Conservation (phyloP, 2,888 invertebrate species). For the Lasioglossum oenotherae region DNA sequence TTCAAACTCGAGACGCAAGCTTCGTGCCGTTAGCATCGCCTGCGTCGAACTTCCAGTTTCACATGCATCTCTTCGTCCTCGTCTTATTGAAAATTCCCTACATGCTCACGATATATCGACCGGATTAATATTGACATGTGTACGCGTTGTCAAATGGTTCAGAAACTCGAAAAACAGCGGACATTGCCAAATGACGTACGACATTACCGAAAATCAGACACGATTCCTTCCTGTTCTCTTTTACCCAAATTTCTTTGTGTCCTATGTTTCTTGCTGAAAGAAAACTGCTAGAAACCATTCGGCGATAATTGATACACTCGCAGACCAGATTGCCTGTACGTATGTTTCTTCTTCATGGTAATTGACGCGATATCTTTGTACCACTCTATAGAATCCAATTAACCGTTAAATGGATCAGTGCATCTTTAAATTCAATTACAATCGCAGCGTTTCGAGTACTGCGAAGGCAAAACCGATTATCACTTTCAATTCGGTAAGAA, state of each 20-base stretch:
- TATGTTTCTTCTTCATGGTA: conserved; percentile 43
- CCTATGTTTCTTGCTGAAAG: conserved; percentile 1
- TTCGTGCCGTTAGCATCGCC: neutral
- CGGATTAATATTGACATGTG: conserved; percentile 66
- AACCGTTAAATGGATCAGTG: neutral
- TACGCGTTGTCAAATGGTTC: conserved; percentile 58
- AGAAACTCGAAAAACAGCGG: conserved; percentile 64
- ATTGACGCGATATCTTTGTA: conserved; percentile 56
- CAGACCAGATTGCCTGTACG: conserved; percentile 9
- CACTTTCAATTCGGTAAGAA: neutral
- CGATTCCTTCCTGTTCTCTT: neutral
- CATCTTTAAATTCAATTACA: neutral
- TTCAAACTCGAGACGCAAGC: conserved; percentile 15
- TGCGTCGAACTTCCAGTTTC: conserved; percentile 36
- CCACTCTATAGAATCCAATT: neutral
- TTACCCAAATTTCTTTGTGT: neutral
- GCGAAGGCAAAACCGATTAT: neutral
- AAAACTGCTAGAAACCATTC: neutral
- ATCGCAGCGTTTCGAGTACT: neutral
- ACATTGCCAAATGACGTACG: neutral
- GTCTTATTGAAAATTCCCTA: conserved; percentile 28
- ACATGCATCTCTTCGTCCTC: conserved; percentile 13
- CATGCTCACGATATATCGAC: conserved; percentile 14
- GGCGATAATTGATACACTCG: neutral
- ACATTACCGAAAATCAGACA: conserved; percentile 14